These are phyloP conservation scores for Altica lythri DNA, from an alignment of 2,888 invertebrate species.

Conservation along the genomic window DNA sequence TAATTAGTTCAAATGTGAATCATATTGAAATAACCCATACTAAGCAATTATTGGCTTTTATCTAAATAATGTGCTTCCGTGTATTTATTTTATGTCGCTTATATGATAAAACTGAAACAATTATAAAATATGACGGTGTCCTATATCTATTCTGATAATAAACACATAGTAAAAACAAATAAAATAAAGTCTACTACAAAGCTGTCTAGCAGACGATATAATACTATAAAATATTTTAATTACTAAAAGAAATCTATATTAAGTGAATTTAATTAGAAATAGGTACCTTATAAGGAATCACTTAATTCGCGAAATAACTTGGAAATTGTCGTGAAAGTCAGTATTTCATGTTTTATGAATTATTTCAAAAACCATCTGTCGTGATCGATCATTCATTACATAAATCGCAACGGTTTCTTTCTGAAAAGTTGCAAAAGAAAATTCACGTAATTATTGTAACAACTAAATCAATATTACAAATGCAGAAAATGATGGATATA, in stretches of 20 bases:
- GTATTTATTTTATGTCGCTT: background rate
- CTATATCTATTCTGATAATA: background rate
- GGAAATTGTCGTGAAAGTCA: conserved; percentile 17
- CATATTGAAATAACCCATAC: background rate
- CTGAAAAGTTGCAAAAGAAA: background rate
- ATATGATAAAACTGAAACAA: conserved; percentile 1
- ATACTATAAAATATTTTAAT: conserved; percentile 3
- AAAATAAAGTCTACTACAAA: no score
- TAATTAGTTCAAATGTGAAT: no score
- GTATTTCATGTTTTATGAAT: conserved; percentile 22
- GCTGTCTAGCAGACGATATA: no score
- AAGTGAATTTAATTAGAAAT: conserved; percentile 20
- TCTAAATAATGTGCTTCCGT: conserved; percentile 1
- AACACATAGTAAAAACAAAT: background rate
- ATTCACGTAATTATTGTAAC: background rate
- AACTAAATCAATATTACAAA: background rate
- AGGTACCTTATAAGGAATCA: conserved; percentile 13
- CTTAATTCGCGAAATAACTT: conserved; percentile 10
- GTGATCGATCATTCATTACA: conserved; percentile 8
- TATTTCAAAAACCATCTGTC: conserved; percentile 21
- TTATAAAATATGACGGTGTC: background rate
- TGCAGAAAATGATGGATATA: no score
- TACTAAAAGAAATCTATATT: conserved; percentile 12
- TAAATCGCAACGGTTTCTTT: background rate
- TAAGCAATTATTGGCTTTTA: conserved; percentile 3